These are phyloP conservation scores for Pemphredon lugubris DNA, from an alignment of 2,888 invertebrate species.

Conservation along the genomic window DNA sequence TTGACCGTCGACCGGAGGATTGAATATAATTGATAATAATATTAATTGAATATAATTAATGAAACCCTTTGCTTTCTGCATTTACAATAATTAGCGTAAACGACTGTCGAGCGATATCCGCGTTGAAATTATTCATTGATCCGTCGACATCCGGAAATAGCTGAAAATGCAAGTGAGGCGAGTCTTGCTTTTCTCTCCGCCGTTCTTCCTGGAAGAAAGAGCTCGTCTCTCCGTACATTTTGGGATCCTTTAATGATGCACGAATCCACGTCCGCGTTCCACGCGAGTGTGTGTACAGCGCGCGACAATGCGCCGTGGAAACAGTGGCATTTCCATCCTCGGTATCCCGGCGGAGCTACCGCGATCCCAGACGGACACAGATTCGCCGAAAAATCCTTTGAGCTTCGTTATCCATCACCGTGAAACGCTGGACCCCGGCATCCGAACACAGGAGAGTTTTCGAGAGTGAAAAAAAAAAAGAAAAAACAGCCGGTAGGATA, in stretches of 20 bases:
- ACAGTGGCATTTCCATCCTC: conserved; percentile 27
- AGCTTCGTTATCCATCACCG: conserved; percentile 50
- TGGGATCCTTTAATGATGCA: conserved; percentile 44
- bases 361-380: conserved; percentile 23
- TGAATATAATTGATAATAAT: too few species aligned
- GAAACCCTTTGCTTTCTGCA: too few species aligned
- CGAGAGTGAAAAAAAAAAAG: conserved; percentile 40
- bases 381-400: conserved; percentile 53
- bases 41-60: too few species aligned
- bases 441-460: conserved; percentile 6
- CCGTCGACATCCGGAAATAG: too few species aligned
- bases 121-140: too few species aligned
- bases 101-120: too few species aligned
- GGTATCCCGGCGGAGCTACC: conserved; percentile 6
- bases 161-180: too few species aligned
- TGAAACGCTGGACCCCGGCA: conserved; percentile 3
- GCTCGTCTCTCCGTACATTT: conserved; percentile 26
- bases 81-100: too few species aligned
- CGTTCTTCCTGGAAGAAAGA: conserved; percentile 3
- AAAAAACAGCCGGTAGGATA: conserved; percentile 1
- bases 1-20: too few species aligned
- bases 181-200: background rate
- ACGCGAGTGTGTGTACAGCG: conserved; percentile 4
- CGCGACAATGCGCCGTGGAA: conserved; percentile 47
- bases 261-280: conserved; percentile 3